Base-by-base conservation (phyloP, 1,140 invertebrate species). In the Tetramorium simillimum region DNA sequence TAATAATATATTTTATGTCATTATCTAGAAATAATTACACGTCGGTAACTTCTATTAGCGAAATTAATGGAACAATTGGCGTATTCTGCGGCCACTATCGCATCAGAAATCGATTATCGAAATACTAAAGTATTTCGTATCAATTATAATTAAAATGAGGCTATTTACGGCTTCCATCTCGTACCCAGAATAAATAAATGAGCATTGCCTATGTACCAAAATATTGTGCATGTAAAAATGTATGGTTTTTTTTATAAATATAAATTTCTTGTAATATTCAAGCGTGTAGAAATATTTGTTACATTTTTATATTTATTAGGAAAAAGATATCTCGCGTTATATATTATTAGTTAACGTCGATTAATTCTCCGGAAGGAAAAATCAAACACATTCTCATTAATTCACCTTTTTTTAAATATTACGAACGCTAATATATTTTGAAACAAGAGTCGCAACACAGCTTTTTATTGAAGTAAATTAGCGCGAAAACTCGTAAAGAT, bases 1-100 rank as follows among this genome's bases (percentile, higher is more conserved):
- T 84, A 75, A 82, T 82, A 82, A 84, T 84, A 60, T 84, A 84
- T 84, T 84, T 84, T 84, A 84, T 84, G 69, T 84, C 80, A 84
- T 84, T 84, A 84, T 84, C 80, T 84, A 84, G 80, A 84, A 84
- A 84, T 84, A 84, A 84, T 84, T 84, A 84, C 80, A 84, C 69
- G 43, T 84, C 53, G 80, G 80, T 73, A 84, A 84, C 80, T 84
- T 84, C 80, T 84, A 84, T 84, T 84, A 84, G 80, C 80, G 80
- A 84, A 84, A 84, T 84, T 84, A 84, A 84, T 75, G 80, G 80
- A 84, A 84, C 80, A 84, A 84, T 84, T 84, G 80, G 80, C 80
- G 80, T 84, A 84, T 84, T 75, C 80, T 84, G 80, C 69, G 80
- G 80, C 53, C 40, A 75, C 69, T 60, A 73, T 84, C 53, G 80